Conservation (phyloP, 2,888 invertebrate species). For the Temnothorax ravouxi region DNA sequence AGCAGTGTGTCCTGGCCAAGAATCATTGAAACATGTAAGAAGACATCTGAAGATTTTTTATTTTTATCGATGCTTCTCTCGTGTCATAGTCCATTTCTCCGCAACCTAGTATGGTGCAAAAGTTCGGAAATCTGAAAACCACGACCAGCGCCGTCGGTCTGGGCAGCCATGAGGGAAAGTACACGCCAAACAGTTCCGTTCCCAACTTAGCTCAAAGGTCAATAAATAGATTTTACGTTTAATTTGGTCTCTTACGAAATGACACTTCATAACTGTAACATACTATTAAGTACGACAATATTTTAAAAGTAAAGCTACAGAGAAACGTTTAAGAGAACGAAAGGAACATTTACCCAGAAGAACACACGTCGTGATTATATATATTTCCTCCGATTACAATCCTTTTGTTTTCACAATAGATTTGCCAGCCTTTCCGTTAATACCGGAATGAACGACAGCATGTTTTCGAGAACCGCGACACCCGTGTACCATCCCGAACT, state of each 20-base stretch:
- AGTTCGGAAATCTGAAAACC: slow-evolving; percentile 92
- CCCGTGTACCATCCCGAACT: slow-evolving; percentile 85
- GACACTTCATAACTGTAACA: neutral
- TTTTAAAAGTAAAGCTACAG: neutral
- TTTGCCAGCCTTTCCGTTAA: slow-evolving; percentile 91
- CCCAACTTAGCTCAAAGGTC: slow-evolving; percentile 89
- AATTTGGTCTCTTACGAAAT: neutral
- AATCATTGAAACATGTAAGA: slow-evolving; percentile 27
- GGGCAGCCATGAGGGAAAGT: slow-evolving; percentile 93
- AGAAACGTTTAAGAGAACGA: neutral
- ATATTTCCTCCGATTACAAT: slow-evolving; percentile 2
- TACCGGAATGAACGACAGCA: slow-evolving; percentile 81
- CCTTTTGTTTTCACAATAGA: slow-evolving; percentile 83
- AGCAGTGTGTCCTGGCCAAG: neutral
- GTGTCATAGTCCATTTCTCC: slow-evolving; percentile 79
- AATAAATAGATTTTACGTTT: slow-evolving; percentile 13
- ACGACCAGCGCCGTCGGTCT: slow-evolving; percentile 89
- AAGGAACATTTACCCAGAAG: neutral
- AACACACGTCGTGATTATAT: neutral
- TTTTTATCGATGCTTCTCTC: slow-evolving; percentile 32
- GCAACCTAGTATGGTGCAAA: slow-evolving; percentile 87
- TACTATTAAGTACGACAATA: neutral
- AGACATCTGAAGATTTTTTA: slow-evolving; percentile 28
- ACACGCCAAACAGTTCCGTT: slow-evolving; percentile 91
- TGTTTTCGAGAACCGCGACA: slow-evolving; percentile 82